Base-by-base conservation (phyloP, 2,113 vertebrate genomes). In the Proterorhinus semilunaris region DNA sequence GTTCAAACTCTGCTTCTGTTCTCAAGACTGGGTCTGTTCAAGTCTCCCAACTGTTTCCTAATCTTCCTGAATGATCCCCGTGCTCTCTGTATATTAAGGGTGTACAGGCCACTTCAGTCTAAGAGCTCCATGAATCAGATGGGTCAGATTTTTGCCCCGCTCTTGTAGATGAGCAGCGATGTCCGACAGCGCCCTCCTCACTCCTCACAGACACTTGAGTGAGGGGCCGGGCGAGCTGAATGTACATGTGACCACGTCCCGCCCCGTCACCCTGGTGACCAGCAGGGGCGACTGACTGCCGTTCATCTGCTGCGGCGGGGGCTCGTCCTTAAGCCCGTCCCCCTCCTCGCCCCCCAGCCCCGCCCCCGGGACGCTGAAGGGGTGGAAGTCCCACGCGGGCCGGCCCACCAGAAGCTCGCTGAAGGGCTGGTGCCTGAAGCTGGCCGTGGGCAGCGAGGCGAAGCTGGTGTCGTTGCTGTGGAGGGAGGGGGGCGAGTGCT, bases 401-500 rank as follows among this genome's bases (percentile, higher is more conserved):
- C 92, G 91, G n/a, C 86, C 88, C 54, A 76, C 54, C 0, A 89
- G 71, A 11, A 93, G 85, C 68, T 93, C 89, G 5, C 88, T 84
- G 1, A 92, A 93, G 0, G 86, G 83, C 10, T 74, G 63, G 52
- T 81, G 79, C 66, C 76, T 87, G 75, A 71, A 84, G 65, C 74
- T 75, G n/a, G 86, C 46, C 0, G 64, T 90, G 81, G 76, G 91
- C 57, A 92, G 66, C 0, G 92, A 93, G 10, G 81, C 91, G 52
- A 90, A 93, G 64, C 91, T 94, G 61, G 93, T 93, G 73, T 86
- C 82, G 12, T 91, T 88, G 64, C 91, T 94, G 83, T 87, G 72
- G 5, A 86, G 71, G 0, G 91, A 93, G 0, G 75, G 84, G 1
- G 75, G 87, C 0, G 85, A 83, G 72, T 77, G 81, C n/a, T 68